phyloP scores from a whole-genome alignment of 2,797 vertebrate genomes.

The Nasua narica region DNA sequence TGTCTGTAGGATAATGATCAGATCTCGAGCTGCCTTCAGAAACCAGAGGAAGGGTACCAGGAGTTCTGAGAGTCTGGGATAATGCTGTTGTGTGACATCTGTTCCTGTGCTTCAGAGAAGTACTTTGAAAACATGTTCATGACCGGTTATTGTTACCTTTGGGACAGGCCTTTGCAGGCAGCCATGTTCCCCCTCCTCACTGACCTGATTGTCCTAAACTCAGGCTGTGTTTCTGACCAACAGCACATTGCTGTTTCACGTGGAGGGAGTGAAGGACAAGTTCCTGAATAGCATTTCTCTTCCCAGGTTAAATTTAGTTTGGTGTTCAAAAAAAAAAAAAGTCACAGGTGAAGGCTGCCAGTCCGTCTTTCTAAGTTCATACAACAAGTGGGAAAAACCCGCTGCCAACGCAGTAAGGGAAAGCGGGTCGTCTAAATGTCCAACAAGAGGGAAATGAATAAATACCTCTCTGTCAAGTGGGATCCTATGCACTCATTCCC shows the following conservation, averaged over 20 bases:
- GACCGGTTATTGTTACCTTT: neutral
- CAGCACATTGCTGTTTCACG: neutral
- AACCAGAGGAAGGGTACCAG: neutral
- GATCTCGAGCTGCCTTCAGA: neutral
- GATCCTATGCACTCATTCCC: neutral
- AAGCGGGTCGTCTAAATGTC: neutral
- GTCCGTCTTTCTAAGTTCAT: neutral
- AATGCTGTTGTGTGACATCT: neutral
- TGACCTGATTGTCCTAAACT: neutral
- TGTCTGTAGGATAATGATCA: accelerated
- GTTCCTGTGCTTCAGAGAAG: neutral
- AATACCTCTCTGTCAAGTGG: neutral
- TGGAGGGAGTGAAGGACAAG: neutral
- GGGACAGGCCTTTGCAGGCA: neutral
- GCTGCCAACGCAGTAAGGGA: neutral
- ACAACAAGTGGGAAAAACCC: neutral
- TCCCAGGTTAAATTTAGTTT: constrained; percentile 17
- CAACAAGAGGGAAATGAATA: neutral
- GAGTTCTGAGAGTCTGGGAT: neutral
- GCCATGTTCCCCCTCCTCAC: accelerated
- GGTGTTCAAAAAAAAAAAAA: neutral
- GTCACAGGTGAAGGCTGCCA: neutral
- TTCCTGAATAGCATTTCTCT: neutral
- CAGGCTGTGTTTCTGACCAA: accelerated
- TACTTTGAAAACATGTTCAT: neutral